A percentile compares a stretch with the other conserved stretches of the same genome.
phyloP scores from a whole-genome alignment of 2,113 vertebrate genomes.

The Mustela lutreola region DNA sequence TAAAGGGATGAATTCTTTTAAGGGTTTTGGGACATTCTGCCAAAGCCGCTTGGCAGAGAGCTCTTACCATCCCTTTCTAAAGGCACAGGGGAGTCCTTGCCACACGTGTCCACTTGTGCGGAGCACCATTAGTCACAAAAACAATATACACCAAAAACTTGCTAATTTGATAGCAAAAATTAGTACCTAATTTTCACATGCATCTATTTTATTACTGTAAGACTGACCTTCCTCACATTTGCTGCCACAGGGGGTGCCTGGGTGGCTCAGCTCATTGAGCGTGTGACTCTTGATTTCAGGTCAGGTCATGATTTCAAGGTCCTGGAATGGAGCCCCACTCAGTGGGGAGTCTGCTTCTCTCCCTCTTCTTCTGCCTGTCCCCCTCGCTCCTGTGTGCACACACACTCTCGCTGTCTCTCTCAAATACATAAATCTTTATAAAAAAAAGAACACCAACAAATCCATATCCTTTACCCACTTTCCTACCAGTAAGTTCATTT shows the following conservation, averaged over 20 bases:
- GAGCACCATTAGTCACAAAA: neutral
- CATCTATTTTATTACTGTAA: neutral
- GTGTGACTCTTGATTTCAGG: neutral
- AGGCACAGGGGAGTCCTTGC: neutral
- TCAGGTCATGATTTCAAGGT: neutral
- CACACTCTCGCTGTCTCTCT: neutral
- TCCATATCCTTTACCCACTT: neutral
- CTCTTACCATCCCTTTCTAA: neutral
- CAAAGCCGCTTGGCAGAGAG: neutral
- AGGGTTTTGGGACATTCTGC: neutral
- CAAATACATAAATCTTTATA: neutral
- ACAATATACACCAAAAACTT: neutral
- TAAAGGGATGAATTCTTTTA: constrained; percentile 25
- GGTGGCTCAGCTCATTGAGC: too few species aligned
- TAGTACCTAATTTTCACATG: neutral
- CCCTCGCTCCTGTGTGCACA: neutral
- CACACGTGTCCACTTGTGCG: neutral
- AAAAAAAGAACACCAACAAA: neutral
- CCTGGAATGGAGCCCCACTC: neutral
- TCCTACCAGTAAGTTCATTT: neutral
- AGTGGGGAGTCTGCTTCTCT: neutral
- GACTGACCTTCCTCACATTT: neutral
- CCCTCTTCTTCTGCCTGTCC: neutral
- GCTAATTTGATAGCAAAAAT: neutral
- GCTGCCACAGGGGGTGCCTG: too few species aligned